Percentiles rank a stretch among this genome's conserved stretches.
Conservation (phyloP, 2,113 vertebrate species). For the Tyto alba region DNA sequence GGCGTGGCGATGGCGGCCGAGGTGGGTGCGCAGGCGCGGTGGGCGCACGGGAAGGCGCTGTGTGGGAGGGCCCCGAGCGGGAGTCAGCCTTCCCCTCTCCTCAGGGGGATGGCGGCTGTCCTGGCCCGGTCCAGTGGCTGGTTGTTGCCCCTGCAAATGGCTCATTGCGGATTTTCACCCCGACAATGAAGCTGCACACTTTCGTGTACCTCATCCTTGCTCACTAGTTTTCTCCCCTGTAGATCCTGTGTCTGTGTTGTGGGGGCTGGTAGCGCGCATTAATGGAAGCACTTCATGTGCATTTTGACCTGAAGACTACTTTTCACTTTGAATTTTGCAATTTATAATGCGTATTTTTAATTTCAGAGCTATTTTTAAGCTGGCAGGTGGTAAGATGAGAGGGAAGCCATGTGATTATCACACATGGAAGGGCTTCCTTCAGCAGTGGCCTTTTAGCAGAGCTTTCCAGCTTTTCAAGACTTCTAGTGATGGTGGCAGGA, state of each 20-base stretch:
- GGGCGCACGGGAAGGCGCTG: background rate
- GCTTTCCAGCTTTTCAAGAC: background rate
- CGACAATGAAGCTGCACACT: rapidly evolving
- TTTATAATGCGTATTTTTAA: background rate
- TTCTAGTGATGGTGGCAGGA: rapidly evolving
- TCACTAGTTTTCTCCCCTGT: background rate
- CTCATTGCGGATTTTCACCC: background rate
- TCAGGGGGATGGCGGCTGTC: background rate
- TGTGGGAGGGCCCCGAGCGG: background rate
- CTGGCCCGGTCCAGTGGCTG: background rate
- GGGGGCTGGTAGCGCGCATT: rapidly evolving
- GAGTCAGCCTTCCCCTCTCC: too few species aligned
- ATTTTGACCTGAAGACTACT: background rate
- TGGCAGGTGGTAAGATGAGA: background rate
- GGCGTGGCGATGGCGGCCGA: background rate
- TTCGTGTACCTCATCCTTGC: rapidly evolving
- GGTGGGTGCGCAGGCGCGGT: background rate
- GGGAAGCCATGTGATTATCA: rapidly evolving
- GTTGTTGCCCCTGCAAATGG: rapidly evolving
- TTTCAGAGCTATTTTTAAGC: background rate
- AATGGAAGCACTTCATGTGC: rapidly evolving
- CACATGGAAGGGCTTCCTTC: background rate
- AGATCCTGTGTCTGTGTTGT: rapidly evolving
- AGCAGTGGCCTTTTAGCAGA: too few species aligned
- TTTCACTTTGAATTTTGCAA: background rate